A percentile compares a stretch with the other conserved stretches of the same genome.
Conservation (phyloP, 2,113 vertebrate species). For the Dendrocopos noguchii region DNA sequence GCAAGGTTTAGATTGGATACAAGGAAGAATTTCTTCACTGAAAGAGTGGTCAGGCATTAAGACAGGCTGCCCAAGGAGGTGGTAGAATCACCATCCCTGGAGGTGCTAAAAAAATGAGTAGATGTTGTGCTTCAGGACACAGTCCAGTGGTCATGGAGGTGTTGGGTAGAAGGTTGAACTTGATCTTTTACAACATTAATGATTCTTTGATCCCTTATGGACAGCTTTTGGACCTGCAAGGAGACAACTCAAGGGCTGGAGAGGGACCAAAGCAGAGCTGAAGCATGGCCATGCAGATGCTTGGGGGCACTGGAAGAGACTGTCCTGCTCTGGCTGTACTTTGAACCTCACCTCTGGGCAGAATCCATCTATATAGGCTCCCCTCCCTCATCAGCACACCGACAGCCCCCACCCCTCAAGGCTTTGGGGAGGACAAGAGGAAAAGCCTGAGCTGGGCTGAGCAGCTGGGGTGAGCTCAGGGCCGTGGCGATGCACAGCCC, state of each 20-base stretch:
- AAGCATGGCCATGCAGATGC: rapidly evolving
- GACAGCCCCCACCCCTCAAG: neutral
- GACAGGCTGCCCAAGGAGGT: too few species aligned
- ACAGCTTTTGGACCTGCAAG: neutral
- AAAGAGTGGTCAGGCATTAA: too few species aligned
- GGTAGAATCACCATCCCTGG: too few species aligned
- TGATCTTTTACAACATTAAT: neutral
- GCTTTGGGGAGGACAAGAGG: neutral
- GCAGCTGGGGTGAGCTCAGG: neutral
- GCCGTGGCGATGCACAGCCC: neutral
- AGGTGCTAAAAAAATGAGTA: too few species aligned
- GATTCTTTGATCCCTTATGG: neutral
- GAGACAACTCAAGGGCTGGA: neutral
- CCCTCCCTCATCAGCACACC: rapidly evolving
- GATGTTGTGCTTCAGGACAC: too few species aligned
- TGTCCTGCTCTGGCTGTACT: neutral
- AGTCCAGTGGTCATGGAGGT: too few species aligned
- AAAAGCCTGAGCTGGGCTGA: neutral
- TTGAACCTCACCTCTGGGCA: neutral
- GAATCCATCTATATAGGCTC: neutral
- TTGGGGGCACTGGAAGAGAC: neutral
- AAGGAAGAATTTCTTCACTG: too few species aligned
- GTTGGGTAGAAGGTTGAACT: too few species aligned
- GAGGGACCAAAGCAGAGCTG: neutral
- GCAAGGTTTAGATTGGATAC: too few species aligned